Base-by-base conservation (phyloP, 2,888 invertebrate species). In the Cyrtodaria siliqua region DNA sequence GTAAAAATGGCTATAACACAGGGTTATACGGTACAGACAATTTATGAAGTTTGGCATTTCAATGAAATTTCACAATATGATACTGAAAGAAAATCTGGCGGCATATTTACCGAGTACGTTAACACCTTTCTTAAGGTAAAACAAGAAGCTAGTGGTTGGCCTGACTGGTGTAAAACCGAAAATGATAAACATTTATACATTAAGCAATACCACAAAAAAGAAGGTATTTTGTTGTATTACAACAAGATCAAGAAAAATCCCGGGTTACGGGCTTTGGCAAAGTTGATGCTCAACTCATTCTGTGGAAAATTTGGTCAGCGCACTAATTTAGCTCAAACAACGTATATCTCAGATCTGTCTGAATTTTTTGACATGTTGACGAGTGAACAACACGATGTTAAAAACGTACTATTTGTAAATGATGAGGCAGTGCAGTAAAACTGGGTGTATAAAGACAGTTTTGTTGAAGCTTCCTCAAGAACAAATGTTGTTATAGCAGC, bases 21-120 rank as follows among this genome's bases (percentile, higher is more conserved):
- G 56, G 79, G 70, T 4, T 79, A 79, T 38, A 40, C 44, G 29
- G 44, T 79, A 2, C 16, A 44, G 1, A 50, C 52, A 60, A 52
- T 75, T 9, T 72, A 79, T 27, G 79, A 79, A 63, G 69, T 79
- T 12, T 79, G 59, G 64, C 74, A 79, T 44, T 79, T 75, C 27
- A 50, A 68, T 12, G 18, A 52, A 16, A 64, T 68, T 33, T 67
- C 68, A 12, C 44, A 69, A 44, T 79, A 75, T 38, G 55, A 75
- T 53, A 4, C 33, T 33, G 33, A 33, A 12, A 33, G 6, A 4
- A 33, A 8, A 12, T 8, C 33, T 33, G 12, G 52, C 33, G 82
- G 83, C 8, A 38, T 92, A 4, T 92, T 92, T 75, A 74, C 85
- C 0, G 82, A 76, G 12, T 79, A 81, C 72, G 86, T 92, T 4